Evolutionary conservation across 1,140 invertebrate genomes (phyloP), one percentile per base, ranked within the genome.

Genomic region (Argopecten irradians): DNA sequence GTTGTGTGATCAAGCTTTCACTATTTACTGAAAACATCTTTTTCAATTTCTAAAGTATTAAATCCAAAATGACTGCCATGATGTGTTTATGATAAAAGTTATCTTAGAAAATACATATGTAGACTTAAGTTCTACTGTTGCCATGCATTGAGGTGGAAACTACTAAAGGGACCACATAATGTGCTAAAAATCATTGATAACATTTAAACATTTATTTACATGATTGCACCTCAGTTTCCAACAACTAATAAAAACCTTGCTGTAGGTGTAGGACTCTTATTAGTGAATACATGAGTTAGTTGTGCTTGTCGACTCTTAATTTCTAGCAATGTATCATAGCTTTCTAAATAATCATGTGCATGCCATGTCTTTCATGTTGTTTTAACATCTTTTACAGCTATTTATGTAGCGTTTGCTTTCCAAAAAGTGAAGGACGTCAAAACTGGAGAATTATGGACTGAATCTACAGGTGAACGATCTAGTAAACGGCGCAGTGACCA

Each of bases 321-420:
- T 11, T 36, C 11, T 35, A 33, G 0, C 8, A 22, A 83, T 35
- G 55, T 87, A 39, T 71, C 39, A 86, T 90, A 88, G 92, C 92
- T 91, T 94, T 89, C 92, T 93, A n/a, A n/a, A n/a, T n/a, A n/a
- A n/a, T n/a, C n/a, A n/a, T n/a, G n/a, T n/a, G n/a, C n/a, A n/a
- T n/a, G n/a, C n/a, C n/a, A n/a, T n/a, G n/a, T n/a, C n/a, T n/a
- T n/a, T n/a, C n/a, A n/a, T n/a, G n/a, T n/a, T n/a, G n/a, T n/a
- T n/a, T n/a, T n/a, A n/a, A n/a, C n/a, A n/a, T n/a, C n/a, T 91
- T 95, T 97, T 97, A 93, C 95, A 98, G 97, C 97, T 86, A 94
- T 98, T 33, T 98, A 98, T 94, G 96, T 97, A 93, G 97, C 97
- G 22, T 98, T 98, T 96, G 97, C 96, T 85, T 98, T 98, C 94